Conservation (phyloP, 2,113 vertebrate genomes). For the Myrmophylax atrothorax region DNA sequence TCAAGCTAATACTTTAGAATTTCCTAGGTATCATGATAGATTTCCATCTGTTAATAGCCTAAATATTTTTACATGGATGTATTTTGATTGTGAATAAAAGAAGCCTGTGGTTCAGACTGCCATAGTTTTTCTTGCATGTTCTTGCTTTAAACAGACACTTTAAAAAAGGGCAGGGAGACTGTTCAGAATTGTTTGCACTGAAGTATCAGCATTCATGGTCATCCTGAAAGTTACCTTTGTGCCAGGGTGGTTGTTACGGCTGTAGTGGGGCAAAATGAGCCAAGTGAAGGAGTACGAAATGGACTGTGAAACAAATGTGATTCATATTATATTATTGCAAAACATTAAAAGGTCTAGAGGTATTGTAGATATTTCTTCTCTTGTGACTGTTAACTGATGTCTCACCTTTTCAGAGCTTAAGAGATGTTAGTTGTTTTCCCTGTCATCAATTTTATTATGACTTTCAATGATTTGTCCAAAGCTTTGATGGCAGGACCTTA, state of each 20-base stretch:
- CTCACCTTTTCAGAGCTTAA: neutral
- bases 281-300: neutral
- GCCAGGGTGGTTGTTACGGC: neutral
- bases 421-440: neutral
- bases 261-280: neutral
- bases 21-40: neutral
- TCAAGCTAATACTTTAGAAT: neutral
- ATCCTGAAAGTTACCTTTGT: neutral
- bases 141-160: neutral
- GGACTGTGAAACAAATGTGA: neutral
- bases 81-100: neutral
- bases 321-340: neutral
- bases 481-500: neutral
- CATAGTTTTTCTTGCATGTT: neutral
- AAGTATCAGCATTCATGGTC: neutral
- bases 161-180: fast-evolving
- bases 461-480: neutral
- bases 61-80: neutral
- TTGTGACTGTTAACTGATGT: neutral
- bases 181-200: neutral
- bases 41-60: neutral
- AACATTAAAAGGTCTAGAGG: neutral
- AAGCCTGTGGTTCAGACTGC: neutral
- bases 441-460: neutral
- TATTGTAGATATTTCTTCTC: neutral